phyloP scores from a whole-genome alignment of 2,888 invertebrate genomes.

The Seira musarum region DNA sequence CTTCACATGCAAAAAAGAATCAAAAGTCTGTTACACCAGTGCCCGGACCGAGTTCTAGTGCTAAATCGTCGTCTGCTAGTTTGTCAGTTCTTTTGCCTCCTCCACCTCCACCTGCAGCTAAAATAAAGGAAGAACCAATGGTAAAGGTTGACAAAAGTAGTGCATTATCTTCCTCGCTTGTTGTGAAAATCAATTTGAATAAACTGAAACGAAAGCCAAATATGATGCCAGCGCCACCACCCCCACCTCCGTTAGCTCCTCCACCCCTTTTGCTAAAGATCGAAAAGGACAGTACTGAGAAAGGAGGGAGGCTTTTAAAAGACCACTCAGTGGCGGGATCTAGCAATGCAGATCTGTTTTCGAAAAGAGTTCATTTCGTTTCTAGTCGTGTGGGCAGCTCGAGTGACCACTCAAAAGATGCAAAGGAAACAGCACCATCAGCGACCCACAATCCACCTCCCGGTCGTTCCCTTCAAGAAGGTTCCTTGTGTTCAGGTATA shows the following conservation, averaged over 20 bases:
- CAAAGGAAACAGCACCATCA: slow-evolving; percentile 45
- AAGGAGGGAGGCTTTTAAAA: slow-evolving; percentile 33
- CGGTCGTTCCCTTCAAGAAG: slow-evolving; percentile 47
- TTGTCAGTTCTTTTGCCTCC: slow-evolving; percentile 41
- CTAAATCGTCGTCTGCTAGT: slow-evolving; percentile 22
- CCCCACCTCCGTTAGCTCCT: slow-evolving; percentile 38
- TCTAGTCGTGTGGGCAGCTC: slow-evolving; percentile 69
- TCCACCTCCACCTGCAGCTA: slow-evolving; percentile 57
- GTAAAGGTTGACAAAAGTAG: slow-evolving; percentile 44
- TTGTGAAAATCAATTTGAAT: slow-evolving; percentile 63
- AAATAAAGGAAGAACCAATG: slow-evolving; percentile 56
- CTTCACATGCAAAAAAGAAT: slow-evolving; percentile 59
- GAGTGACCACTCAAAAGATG: slow-evolving; percentile 66
- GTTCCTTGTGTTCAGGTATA: slow-evolving; percentile 63
- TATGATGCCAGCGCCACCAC: slow-evolving; percentile 53
- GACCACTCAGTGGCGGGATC: slow-evolving; percentile 40
- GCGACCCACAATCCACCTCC: slow-evolving; percentile 50
- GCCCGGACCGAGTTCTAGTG: slow-evolving; percentile 36
- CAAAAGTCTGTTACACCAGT: slow-evolving; percentile 45
- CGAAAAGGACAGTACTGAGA: slow-evolving; percentile 59
- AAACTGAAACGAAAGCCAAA: slow-evolving; percentile 57
- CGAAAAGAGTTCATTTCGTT: slow-evolving; percentile 62
- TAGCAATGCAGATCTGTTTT: slow-evolving; percentile 57
- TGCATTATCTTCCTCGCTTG: slow-evolving; percentile 49
- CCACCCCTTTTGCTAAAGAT: slow-evolving; percentile 43